These are phyloP conservation scores for Crossaster papposus DNA, from an alignment of 53 echinoderm and acorn worm species.

Conservation along the genomic window DNA sequence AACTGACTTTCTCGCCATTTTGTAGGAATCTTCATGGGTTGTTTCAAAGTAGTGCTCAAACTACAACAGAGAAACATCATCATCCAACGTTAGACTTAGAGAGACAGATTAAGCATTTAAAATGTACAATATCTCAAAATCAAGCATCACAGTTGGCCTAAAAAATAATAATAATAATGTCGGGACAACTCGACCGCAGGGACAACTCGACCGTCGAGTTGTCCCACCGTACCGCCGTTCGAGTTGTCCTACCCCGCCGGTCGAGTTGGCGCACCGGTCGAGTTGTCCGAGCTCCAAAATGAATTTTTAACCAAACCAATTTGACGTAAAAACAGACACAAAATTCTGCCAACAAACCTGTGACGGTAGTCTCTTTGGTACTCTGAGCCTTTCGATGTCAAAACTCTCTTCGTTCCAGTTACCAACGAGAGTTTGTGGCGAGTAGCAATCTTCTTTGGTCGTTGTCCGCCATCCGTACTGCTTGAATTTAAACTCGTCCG, in stretches of 20 bases:
- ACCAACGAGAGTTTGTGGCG: slow-evolving; percentile 85
- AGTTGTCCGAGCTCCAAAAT: too few species aligned
- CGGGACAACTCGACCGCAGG: too few species aligned
- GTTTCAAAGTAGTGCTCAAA: slow-evolving; percentile 97
- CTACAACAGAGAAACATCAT: slow-evolving; percentile 39
- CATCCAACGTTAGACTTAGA: too few species aligned
- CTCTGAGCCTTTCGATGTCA: slow-evolving; percentile 86
- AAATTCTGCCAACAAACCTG: slow-evolving; percentile 60
- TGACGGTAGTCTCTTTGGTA: slow-evolving; percentile 90
- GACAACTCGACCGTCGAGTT: too few species aligned
- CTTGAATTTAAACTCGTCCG: slow-evolving; percentile 83
- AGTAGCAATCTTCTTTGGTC: slow-evolving; percentile 93
- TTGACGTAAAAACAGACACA: not conserved
- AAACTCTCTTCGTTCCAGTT: slow-evolving; percentile 97
- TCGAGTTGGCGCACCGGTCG: too few species aligned
- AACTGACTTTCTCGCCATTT: slow-evolving; percentile 69
- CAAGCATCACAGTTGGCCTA: too few species aligned
- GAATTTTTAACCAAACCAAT: too few species aligned
- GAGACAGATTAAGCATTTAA: too few species aligned
- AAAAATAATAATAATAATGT: too few species aligned
- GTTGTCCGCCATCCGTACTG: slow-evolving; percentile 98
- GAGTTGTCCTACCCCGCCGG: too few species aligned
- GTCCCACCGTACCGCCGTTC: too few species aligned
- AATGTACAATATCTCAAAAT: too few species aligned
- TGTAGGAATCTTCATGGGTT: slow-evolving; percentile 78